Evolutionary conservation across 2,113 vertebrate genomes (phyloP).

Genomic region (Dasyprocta punctata): DNA sequence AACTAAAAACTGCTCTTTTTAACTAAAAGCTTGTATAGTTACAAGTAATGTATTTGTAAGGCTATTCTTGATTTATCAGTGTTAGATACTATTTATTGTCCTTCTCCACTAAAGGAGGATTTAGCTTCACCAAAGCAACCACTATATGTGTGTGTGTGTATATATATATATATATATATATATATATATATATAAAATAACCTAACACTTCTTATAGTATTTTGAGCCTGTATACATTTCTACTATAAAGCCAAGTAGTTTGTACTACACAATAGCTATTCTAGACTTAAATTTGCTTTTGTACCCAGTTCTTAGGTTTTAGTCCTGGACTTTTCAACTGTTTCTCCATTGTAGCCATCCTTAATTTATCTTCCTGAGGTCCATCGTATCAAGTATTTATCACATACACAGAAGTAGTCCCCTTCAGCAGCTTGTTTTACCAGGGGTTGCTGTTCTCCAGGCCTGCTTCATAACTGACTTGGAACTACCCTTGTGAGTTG

Average conservation of each 20-base stretch:
- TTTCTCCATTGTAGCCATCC: not conserved
- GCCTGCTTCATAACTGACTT: too few species aligned
- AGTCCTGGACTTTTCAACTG: not conserved
- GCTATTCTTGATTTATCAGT: constrained; percentile 2
- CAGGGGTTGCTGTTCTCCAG: not conserved
- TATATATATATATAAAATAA: not conserved
- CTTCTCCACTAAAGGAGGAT: not conserved
- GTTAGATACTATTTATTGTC: not conserved
- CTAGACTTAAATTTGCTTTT: not conserved
- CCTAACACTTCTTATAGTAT: not conserved
- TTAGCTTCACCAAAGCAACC: not conserved
- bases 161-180: too few species aligned
- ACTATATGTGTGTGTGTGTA: too few species aligned
- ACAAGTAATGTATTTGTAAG: not conserved
- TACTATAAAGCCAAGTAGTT: not conserved
- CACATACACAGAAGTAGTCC: not conserved
- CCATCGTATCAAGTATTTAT: not conserved
- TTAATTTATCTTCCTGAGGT: not conserved
- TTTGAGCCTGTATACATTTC: not conserved
- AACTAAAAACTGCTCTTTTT: not conserved
- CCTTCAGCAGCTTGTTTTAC: not conserved
- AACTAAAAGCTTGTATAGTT: not conserved
- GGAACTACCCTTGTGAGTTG: too few species aligned
- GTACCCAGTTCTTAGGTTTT: not conserved
- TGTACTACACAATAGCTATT: not conserved